Evolutionary conservation across 2,797 vertebrate genomes (phyloP).

Genomic region (Lepilemur ruficaudatus): DNA sequence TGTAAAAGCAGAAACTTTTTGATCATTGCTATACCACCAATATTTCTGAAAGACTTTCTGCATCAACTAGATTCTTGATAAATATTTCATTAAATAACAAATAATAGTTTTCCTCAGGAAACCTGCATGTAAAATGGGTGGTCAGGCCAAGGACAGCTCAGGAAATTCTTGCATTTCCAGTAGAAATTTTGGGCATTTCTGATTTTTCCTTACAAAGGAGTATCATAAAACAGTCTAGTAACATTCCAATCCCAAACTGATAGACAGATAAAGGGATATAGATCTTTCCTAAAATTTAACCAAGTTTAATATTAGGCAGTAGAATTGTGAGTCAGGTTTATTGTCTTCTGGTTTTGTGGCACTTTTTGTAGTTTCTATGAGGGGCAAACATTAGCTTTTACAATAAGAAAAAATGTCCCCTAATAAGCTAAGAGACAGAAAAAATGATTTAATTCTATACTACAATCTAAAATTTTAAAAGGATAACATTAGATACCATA

Average conservation of each 20-base stretch:
- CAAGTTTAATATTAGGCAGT: not conserved
- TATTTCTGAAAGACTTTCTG: not conserved
- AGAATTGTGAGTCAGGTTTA: not conserved
- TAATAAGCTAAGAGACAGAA: not conserved
- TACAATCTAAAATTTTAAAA: not conserved
- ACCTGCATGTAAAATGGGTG: not conserved
- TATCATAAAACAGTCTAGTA: not conserved
- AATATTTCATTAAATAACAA: not conserved
- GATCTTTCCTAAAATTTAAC: not conserved
- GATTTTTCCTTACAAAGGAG: not conserved
- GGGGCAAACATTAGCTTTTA: not conserved
- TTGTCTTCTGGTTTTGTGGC: not conserved
- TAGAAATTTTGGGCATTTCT: not conserved
- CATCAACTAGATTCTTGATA: not conserved
- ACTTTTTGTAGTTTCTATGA: not conserved
- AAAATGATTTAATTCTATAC: not conserved
- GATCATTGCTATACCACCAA: not conserved
- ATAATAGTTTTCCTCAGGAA: not conserved
- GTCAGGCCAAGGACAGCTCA: not conserved
- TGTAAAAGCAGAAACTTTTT: not conserved
- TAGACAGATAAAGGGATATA: not conserved
- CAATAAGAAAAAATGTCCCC: not conserved
- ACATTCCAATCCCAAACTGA: not conserved
- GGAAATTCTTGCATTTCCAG: not conserved
- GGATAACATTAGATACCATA: not conserved